phyloP scores from a whole-genome alignment of 2,797 vertebrate species.

The Adelosebastes latens region DNA sequence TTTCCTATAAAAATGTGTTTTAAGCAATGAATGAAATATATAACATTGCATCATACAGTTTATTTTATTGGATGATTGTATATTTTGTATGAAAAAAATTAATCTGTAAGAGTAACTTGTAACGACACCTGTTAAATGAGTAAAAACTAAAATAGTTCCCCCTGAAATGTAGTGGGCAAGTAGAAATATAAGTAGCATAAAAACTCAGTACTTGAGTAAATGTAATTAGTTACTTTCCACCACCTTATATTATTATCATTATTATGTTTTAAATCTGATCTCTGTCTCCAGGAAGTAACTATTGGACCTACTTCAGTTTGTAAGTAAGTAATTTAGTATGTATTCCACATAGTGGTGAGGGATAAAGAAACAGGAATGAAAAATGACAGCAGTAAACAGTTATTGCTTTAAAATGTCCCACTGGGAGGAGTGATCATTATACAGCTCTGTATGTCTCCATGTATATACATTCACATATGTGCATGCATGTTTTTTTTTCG shows the following conservation, averaged over 20 bases:
- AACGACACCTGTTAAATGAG: not conserved
- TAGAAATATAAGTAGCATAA: not conserved
- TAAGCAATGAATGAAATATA: not conserved
- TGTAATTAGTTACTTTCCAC: not conserved
- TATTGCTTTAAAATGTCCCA: conserved; percentile 53
- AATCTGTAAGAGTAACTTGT: not conserved
- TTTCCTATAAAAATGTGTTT: not conserved
- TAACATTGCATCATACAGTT: not conserved
- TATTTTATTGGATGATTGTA: not conserved
- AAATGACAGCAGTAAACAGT: conserved; percentile 38
- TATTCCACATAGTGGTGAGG: not conserved
- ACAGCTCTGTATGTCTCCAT: not conserved
- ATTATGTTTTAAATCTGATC: not conserved
- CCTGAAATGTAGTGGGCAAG: not conserved
- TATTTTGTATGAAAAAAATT: not conserved
- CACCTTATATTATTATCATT: not conserved
- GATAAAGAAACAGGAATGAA: conserved; percentile 13
- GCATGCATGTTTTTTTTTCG: not conserved
- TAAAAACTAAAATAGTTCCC: not conserved
- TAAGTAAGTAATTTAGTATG: not conserved
- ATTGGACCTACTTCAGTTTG: not conserved
- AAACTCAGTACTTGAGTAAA: not conserved
- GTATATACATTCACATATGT: not conserved
- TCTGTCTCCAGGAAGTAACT: not conserved
- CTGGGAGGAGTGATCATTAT: conserved; percentile 19